phyloP scores from a whole-genome alignment of 2,797 vertebrate species.

The Centropyge bicolor region DNA sequence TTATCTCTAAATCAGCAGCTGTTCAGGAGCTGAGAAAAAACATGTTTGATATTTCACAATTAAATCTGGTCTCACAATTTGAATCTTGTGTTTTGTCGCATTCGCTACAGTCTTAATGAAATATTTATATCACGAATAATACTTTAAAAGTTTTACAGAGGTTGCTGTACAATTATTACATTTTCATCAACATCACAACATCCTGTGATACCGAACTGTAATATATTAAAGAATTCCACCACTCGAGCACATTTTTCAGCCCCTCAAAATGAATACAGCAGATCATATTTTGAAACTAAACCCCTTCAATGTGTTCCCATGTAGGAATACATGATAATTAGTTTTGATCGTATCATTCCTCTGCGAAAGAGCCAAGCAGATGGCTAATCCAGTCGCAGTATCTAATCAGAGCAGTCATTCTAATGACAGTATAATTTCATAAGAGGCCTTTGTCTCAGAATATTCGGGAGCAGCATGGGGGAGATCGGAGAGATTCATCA shows the following conservation, averaged over 20 bases:
- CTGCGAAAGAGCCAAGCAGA: conserved; percentile 75
- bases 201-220: not conserved
- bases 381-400: conserved; percentile 80
- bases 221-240: conserved; percentile 38
- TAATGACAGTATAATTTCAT: conserved; percentile 81
- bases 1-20: conserved; percentile 9
- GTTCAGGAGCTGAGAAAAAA: conserved; percentile 17
- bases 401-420: conserved; percentile 78
- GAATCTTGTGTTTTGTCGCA: not conserved
- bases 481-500: conserved; percentile 73
- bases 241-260: conserved; percentile 26
- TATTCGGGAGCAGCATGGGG: conserved; percentile 71
- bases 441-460: conserved; percentile 76
- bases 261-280: conserved; percentile 42
- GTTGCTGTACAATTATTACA: not conserved
- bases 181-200: not conserved
- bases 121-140: not conserved
- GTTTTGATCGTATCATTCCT: conserved; percentile 69
- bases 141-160: not conserved
- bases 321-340: conserved; percentile 63
- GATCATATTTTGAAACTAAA: conserved; percentile 67
- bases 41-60: conserved; percentile 7
- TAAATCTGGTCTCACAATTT: not conserved
- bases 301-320: conserved; percentile 46
- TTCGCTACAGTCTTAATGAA: not conserved